These are phyloP conservation scores for Netelia melanura DNA, from an alignment of 2,888 invertebrate genomes.

Conservation along the genomic window DNA sequence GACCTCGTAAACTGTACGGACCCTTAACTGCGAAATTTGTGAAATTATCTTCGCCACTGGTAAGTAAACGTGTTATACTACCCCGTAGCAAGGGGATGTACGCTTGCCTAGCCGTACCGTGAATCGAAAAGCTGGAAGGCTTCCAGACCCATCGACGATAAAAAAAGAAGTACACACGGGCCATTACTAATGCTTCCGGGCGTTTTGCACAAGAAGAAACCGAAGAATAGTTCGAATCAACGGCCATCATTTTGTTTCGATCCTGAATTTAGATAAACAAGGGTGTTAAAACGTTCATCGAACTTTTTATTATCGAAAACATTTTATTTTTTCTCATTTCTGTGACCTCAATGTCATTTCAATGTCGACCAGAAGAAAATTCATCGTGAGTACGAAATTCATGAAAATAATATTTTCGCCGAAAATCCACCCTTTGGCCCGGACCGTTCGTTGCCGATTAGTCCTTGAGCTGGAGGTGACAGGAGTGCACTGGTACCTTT, in stretches of 20 bases:
- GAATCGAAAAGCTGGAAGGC: constrained; percentile 56
- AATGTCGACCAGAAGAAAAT: no score
- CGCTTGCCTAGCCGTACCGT: constrained; percentile 10
- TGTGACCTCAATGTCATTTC: no score
- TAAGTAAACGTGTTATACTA: constrained; percentile 19
- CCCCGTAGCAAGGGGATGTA: neutral
- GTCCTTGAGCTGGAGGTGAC: no score
- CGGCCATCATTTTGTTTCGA: neutral
- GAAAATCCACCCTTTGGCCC: no score
- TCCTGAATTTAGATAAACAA: no score
- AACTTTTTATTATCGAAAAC: no score
- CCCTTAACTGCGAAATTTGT: constrained; percentile 71
- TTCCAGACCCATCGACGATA: constrained; percentile 34
- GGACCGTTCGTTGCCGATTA: no score
- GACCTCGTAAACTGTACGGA: constrained; percentile 56
- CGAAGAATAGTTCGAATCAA: constrained; percentile 27
- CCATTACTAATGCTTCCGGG: constrained; percentile 32
- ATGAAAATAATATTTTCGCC: constrained; percentile 62
- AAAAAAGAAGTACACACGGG: constrained; percentile 16
- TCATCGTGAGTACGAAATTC: no score
- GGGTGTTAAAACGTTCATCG: no score
- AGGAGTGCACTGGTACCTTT: constrained; percentile 11
- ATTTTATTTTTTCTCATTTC: no score
- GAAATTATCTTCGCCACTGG: constrained; percentile 58
- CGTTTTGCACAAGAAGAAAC: neutral